Evolutionary conservation across 2,113 vertebrate genomes (phyloP), one percentile per base, ranked within the genome.

Genomic region (Circaetus gallicus): DNA sequence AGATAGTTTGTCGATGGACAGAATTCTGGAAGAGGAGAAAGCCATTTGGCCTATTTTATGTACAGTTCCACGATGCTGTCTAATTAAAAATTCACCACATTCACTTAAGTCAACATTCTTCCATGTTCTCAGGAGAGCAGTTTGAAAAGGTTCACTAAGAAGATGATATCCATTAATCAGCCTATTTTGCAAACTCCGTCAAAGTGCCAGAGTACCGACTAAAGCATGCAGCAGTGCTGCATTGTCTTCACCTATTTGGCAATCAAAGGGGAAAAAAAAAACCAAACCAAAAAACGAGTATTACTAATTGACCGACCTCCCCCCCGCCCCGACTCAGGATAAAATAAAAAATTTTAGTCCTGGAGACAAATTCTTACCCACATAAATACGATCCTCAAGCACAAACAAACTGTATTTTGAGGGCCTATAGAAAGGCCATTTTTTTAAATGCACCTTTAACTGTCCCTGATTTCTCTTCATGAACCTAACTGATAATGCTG

Each of bases 21-120:
- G 32, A 71, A 29, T 36, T 73, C 66, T 38, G 78, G 24, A 89
- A 82, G 34, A 76, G 15, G 21, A 94, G 9, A 79, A 93, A 76
- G 78, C 17, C 16, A 36, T 50, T 76, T 72, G 53, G 49, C 52
- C 42, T 79, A 29, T 78, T 86, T 86, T 31, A 47, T 55, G 36
- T 32, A 34, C 16, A 52, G 29, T 88, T 91, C 42, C 40, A 18
- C 36, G 29, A 86, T 21, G 47, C 13, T 69, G 31, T 18, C 84
- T 66, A 83, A 32, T 87, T 81, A 93, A 97, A 95, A 84, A 96
- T 69, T 89, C 77, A 93, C 47, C 65, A 61, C 38, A 71, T 70
- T 61, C 56, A 95, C n/a, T 89, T 91, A 91, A 96, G 50, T 91
- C 71, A 80, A 67, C 36, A 47, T 79, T 81, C 52, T 83, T 81